Base-by-base conservation (phyloP, 2,888 invertebrate species). In the Gastrophysa polygoni region DNA sequence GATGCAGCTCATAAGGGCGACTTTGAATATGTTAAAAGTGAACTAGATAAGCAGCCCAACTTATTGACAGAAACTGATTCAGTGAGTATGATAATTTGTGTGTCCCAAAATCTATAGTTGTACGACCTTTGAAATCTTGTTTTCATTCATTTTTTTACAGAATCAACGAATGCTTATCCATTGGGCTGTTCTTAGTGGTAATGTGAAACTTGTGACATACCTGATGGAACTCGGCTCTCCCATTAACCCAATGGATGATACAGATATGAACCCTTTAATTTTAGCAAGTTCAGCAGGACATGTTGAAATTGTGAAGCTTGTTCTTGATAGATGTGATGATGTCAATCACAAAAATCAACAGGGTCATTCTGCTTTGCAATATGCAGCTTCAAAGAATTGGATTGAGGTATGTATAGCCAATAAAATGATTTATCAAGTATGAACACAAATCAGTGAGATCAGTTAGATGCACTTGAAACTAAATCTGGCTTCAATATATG, bases 321-420 rank as follows among this genome's bases (percentile, higher is more conserved):
- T 95, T 16, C 76, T 93, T 61, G 82, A 84, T 14, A 86, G 87
- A 75, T 89, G 89, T 43, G 92, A 91, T 11, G 83, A 91, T 79
- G 85, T 93, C 0, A 89, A 93, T 82, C 88, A 89, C 51, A 87
- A 87, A 73, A 91, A 90, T 57, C 81, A 79, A 63, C 87, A 89
- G 61, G 92, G 92, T 0, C 93, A 95, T 80, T 89, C 92, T 34
- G 85, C 93, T 7, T 80, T 95, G 54, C 93, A 93, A 76, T 94
- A 95, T 84, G 92, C 93, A 44, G 90, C 92, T 63, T 95, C 94
- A 0, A 95, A 94, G 82, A 91, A 92, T 61, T 89, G 90, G 85
- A 82, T 85, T 70, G 86, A 89, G 80, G 91, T 91, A 80, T 51
- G 11, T 7, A 59, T n/a, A n/a, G n/a, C n/a, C n/a, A n/a, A n/a